Percentiles rank a stretch among this genome's conserved stretches.
Evolutionary conservation across 2,113 vertebrate species (phyloP).

Genomic region (Pavo muticus): DNA sequence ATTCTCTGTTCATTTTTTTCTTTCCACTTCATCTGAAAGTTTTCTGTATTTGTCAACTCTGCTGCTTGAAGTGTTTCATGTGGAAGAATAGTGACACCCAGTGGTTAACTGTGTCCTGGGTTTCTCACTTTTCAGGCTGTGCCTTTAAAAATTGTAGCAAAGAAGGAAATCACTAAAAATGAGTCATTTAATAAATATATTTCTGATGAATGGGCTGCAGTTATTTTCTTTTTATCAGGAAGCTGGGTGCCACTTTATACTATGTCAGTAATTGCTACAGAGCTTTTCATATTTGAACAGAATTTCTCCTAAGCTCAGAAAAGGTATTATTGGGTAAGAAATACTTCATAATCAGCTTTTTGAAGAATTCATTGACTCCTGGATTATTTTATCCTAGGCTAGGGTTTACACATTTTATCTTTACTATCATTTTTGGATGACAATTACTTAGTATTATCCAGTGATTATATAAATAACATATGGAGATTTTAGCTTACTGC

Average conservation of each 20-base stretch:
- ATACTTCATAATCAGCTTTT: not conserved
- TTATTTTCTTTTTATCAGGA: not conserved
- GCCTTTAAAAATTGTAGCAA: not conserved
- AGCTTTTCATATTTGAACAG: not conserved
- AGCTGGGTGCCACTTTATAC: not conserved
- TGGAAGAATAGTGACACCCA: slow-evolving; percentile 74
- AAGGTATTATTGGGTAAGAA: not conserved
- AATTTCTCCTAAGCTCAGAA: not conserved
- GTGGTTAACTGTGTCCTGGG: slow-evolving; percentile 50
- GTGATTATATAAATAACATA: not conserved
- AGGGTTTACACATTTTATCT: not conserved
- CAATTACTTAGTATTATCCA: not conserved
- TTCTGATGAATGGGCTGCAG: not conserved
- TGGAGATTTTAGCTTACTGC: not conserved
- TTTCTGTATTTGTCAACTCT: fast-evolving
- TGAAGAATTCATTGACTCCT: not conserved
- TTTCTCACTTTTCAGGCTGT: not conserved
- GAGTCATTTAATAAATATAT: not conserved
- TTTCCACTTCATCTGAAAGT: not conserved
- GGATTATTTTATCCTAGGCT: not conserved
- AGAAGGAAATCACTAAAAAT: not conserved
- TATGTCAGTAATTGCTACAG: not conserved
- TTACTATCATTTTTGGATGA: not conserved
- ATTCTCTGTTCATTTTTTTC: not conserved
- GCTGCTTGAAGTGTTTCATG: not conserved